Percentiles rank a stretch among this genome's conserved stretches.
Evolutionary conservation across 2,113 vertebrate species (phyloP).

Genomic region (Hippocampus mohnikei): DNA sequence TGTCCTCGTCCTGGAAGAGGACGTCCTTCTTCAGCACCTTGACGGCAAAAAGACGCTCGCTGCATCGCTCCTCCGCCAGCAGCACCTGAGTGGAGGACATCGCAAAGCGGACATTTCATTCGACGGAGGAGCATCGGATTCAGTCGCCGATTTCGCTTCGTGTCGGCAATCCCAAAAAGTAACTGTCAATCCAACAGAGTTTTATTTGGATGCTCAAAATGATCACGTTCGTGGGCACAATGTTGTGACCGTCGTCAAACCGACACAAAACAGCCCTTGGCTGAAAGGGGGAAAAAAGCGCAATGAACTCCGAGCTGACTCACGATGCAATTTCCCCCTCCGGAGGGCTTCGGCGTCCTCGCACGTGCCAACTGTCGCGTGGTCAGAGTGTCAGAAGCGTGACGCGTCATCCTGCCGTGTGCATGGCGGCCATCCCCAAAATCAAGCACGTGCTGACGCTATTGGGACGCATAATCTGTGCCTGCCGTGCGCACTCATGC

Average conservation of each 20-base stretch:
- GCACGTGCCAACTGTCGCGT: conserved; percentile 4
- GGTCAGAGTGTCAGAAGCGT: conserved; percentile 42
- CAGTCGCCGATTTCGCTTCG: too few relatives aligned
- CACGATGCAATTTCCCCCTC: conserved; percentile 1
- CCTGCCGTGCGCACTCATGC: not conserved
- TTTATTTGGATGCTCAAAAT: not conserved
- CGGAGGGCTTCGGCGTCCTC: conserved; percentile 4
- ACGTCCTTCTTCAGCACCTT: conserved; percentile 93
- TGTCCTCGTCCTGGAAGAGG: conserved; percentile 89
- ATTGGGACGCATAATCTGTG: not conserved
- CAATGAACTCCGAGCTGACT: not conserved
- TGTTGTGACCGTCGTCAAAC: not conserved
- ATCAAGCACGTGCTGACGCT: not conserved
- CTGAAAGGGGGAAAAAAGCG: not conserved
- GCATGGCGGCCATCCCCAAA: not conserved
- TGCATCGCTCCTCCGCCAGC: conserved; percentile 82
- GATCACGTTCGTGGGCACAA: not conserved
- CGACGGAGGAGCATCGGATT: too few relatives aligned
- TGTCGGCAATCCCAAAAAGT: too few relatives aligned
- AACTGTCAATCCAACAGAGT: too few relatives aligned
- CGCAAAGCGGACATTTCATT: not conserved
- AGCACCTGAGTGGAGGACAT: conserved; percentile 72
- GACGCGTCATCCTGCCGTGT: not conserved
- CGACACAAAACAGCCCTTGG: not conserved
- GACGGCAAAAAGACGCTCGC: conserved; percentile 82